Conservation (phyloP, 2,113 vertebrate genomes). For the Varanus salvator region DNA sequence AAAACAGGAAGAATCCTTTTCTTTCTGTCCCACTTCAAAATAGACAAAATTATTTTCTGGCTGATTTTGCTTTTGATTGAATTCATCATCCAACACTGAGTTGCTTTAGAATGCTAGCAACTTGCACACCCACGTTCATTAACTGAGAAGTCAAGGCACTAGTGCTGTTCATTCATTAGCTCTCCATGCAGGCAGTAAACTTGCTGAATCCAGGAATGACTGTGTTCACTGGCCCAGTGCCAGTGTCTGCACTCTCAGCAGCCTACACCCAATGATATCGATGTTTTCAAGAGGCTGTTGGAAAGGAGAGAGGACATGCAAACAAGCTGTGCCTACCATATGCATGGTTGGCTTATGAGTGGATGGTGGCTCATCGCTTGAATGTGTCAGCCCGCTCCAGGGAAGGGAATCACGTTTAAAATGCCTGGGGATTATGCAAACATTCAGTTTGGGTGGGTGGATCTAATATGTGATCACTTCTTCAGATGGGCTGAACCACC, state of each 20-base stretch:
- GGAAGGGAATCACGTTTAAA: background rate
- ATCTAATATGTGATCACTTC: background rate
- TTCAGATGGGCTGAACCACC: background rate
- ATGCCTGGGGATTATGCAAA: background rate
- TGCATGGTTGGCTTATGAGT: background rate
- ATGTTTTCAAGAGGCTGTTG: background rate
- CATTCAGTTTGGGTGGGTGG: no score
- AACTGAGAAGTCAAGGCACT: background rate
- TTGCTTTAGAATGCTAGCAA: no score
- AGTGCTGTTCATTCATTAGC: background rate
- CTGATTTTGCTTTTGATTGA: background rate
- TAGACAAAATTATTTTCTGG: background rate
- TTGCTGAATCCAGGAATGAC: background rate
- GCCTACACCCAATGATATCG: background rate
- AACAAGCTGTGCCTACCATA: no score
- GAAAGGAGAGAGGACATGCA: background rate
- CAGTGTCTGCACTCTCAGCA: background rate
- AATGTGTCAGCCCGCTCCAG: background rate
- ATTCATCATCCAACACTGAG: no score
- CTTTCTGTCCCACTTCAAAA: background rate
- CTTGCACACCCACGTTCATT: background rate
- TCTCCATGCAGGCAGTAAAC: background rate
- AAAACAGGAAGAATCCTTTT: no score
- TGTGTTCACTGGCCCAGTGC: background rate
- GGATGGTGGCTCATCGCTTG: background rate